phyloP scores from a whole-genome alignment of 2,113 vertebrate species.

The Archilochus colubris region DNA sequence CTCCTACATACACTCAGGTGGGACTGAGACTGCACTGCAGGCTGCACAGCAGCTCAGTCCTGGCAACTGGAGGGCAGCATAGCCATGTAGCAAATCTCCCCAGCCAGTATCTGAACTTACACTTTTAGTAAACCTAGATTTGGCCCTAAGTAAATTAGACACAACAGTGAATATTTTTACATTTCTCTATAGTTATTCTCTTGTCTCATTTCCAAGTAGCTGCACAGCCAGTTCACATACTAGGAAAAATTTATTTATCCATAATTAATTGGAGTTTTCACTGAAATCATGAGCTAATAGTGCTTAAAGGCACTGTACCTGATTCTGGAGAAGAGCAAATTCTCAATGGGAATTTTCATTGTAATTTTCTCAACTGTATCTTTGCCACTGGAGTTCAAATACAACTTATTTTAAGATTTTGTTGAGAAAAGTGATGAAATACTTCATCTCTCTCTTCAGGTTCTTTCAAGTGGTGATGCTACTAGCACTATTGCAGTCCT shows the following conservation, averaged over 20 bases:
- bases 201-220: neutral
- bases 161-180: neutral
- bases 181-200: neutral
- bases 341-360: neutral
- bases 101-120: neutral
- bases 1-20: neutral
- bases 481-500: conserved; percentile 90
- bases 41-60: neutral
- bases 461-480: conserved; percentile 90
- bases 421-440: neutral
- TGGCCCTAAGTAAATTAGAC: neutral
- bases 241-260: neutral
- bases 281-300: neutral
- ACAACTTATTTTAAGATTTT: neutral
- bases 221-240: neutral
- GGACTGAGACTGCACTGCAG: neutral
- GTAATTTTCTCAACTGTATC: neutral
- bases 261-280: neutral
- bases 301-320: neutral
- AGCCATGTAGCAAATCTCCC: neutral
- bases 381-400: neutral
- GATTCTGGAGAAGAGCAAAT: neutral
- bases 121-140: neutral
- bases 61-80: neutral
- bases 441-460: conserved; percentile 73